Base-by-base conservation (phyloP, 1,140 invertebrate species). In the Dinoponera quadriceps region DNA sequence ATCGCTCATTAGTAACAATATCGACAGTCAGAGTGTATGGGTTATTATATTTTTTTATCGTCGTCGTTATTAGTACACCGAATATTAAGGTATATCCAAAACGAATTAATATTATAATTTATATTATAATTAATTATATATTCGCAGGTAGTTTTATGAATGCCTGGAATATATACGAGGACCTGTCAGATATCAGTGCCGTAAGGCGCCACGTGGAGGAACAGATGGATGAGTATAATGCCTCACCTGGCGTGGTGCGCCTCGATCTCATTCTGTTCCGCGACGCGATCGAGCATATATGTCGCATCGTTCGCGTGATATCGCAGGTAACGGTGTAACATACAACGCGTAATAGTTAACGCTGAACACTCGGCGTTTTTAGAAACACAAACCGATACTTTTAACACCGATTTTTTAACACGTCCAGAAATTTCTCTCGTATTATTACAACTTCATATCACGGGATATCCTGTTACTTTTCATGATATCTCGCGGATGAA, bases 251-350 rank as follows among this genome's bases (percentile, higher is more conserved):
- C 0, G 96, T 96, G 13, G 95, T 97, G 2, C 95, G 95, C 83
- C 96, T 98, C 95, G 96, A 98, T 91, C 93, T 98, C 33, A 97
- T 98, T 13, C 94, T 98, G 59, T 98, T 98, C 91, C 96, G 96
- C 72, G 97, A 98, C 91, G 97, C 97, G 2, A 96, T 98, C 51
- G 96, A 98, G 91, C 97, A 98, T 91, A 96, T 98, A 66, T 96
- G 96, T 74, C 96, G 97, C 83, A 97, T 97, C 73, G 95, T 97
- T 14, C 95, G 98, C 71, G 97, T 98, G 18, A 96, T 98, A 57
- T 97, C 97, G 2, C 97, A 98, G 92, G 92, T 93, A n/a, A n/a
- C 72, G 65, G 82, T 81, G 57, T n/a, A n/a, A 81, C 66, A 55
- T 63, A 25, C 20, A 14, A 27, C 22, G 18, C 49, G 63, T 66